Evolutionary conservation across 2,113 vertebrate genomes (phyloP), one percentile per base, ranked within the genome.

Genomic region (Trichomycterus rosablanca): DNA sequence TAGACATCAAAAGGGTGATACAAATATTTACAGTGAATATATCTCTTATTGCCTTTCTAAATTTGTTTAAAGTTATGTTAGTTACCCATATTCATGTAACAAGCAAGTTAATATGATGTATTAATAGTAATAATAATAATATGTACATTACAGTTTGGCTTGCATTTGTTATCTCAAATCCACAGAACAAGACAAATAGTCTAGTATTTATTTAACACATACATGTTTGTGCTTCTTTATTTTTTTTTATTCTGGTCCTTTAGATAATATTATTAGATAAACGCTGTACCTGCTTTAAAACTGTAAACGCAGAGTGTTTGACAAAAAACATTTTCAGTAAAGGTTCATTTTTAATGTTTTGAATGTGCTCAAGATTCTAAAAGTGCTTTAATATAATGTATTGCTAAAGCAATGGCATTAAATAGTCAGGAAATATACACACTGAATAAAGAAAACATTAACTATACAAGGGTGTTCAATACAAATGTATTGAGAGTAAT

Each of bases 321-420:
- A 71, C 69, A 67, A 58, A 37, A 40, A 40, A 40, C 14, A 40
- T n/a, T 63, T 54, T 63, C 37, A 19, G 59, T 67, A 71, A 74
- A 71, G 65, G 68, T 67, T 68, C 53, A 67, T 53, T 57, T 59
- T 70, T 54, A 59, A 63, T 73, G 66, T 65, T 66, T 46, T 37
- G 18, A 70, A 66, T 74, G 72, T 66, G 59, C 63, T 74, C 67
- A 62, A 67, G 49, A 70, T 70, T 70, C 72, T 74, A 70, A 74
- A 74, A 74, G 72, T 74, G 72, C 72, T 68, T 67, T 67, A 49
- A 68, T 71, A 56, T 71, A 40, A 59, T 74, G 70, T 72, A 74
- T 74, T 74, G 72, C 72, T 74, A 65, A 74, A 71, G 72, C 72
- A 67, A 74, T 62, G 63, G 67, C 49, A 58, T 70, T 70, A 70